phyloP scores from a whole-genome alignment of 2,797 vertebrate genomes.

The Ptychadena robeensis region DNA sequence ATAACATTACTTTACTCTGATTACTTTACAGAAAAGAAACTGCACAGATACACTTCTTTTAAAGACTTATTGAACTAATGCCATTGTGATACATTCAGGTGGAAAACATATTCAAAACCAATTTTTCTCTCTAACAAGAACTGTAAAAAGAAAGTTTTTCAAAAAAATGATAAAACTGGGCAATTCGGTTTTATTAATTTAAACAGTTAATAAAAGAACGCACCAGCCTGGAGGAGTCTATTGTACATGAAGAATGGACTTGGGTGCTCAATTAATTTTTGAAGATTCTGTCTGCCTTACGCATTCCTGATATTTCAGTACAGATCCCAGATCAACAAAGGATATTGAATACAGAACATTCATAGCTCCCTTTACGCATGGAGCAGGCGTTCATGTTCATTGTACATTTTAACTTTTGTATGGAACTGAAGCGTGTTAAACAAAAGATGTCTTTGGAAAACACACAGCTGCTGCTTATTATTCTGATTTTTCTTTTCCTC shows the following conservation, averaged over 20 bases:
- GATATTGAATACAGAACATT: constrained; percentile 55
- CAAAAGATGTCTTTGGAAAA: constrained; percentile 35
- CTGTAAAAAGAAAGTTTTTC: constrained; percentile 25
- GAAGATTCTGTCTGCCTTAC: constrained; percentile 50
- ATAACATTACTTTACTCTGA: not conserved
- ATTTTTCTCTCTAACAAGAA: constrained; percentile 12
- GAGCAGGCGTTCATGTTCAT: constrained; percentile 31
- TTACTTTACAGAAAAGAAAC: not conserved
- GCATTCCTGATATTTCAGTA: constrained; percentile 44
- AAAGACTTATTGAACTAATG: constrained; percentile 6
- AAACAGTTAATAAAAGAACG: constrained; percentile 47
- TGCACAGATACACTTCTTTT: not conserved
- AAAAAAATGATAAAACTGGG: not conserved
- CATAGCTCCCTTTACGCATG: constrained; percentile 45
- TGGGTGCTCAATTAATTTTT: constrained; percentile 53
- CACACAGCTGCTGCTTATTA: constrained; percentile 33
- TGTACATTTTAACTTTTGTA: constrained; percentile 52
- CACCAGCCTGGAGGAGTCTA: constrained; percentile 18
- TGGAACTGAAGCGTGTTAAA: not conserved
- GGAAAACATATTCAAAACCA: not conserved
- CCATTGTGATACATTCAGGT: not conserved
- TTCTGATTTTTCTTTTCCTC: constrained; percentile 15
- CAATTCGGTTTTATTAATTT: constrained; percentile 40
- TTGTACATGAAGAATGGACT: constrained; percentile 50
- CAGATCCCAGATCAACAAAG: constrained; percentile 50